These are phyloP conservation scores for Colaptes auratus DNA, from an alignment of 2,113 vertebrate species.

Conservation along the genomic window DNA sequence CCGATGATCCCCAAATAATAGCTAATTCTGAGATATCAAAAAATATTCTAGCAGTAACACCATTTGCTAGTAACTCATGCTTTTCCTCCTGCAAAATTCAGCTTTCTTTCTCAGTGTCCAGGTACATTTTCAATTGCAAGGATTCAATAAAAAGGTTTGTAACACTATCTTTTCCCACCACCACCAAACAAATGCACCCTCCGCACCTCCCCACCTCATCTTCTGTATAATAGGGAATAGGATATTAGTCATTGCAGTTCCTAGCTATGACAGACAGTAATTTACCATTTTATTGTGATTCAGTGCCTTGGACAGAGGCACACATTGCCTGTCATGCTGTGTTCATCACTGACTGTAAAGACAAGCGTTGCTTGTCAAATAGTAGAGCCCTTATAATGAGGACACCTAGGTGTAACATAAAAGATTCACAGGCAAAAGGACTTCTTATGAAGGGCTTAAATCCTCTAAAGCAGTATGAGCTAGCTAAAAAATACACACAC, in stretches of 20 bases:
- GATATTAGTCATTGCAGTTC: slow-evolving; percentile 69
- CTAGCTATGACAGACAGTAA: slow-evolving; percentile 77
- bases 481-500: slow-evolving; percentile 48
- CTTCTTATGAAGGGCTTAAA: slow-evolving; percentile 59
- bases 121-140: neutral
- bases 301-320: slow-evolving; percentile 77
- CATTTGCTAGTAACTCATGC: neutral
- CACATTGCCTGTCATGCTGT: slow-evolving; percentile 75
- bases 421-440: slow-evolving; percentile 57
- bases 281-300: slow-evolving; percentile 80
- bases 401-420: slow-evolving; percentile 66
- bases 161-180: neutral
- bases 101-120: neutral
- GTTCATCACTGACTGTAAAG: slow-evolving; percentile 69
- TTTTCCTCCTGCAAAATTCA: neutral
- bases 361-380: slow-evolving; percentile 71
- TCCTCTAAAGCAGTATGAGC: slow-evolving; percentile 40
- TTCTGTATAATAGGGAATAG: slow-evolving; percentile 70
- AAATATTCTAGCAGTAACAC: neutral
- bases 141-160: neutral
- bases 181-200: neutral
- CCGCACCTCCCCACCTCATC: neutral
- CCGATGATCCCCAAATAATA: slow-evolving; percentile 23
- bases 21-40: slow-evolving; percentile 31
- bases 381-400: slow-evolving; percentile 70